phyloP scores from a whole-genome alignment of 2,888 invertebrate genomes.

The Epinotia nisella region DNA sequence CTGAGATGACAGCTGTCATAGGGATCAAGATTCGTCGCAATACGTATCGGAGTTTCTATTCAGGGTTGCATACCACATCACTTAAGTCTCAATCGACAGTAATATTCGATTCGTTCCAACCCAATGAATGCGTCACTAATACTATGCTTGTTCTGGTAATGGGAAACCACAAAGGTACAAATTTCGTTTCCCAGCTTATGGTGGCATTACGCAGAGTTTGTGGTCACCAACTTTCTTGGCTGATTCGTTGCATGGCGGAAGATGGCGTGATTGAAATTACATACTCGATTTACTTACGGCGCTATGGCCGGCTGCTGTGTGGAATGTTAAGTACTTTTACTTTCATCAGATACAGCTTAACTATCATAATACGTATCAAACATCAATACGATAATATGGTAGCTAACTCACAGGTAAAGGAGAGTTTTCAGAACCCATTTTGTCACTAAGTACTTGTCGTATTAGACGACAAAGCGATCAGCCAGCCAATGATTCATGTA shows the following conservation, averaged over 20 bases:
- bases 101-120: slow-evolving; percentile 9
- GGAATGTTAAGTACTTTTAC: slow-evolving; percentile 42
- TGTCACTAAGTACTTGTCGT: no score
- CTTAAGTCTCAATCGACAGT: background rate
- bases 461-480: no score
- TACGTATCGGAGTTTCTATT: background rate
- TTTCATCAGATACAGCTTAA: slow-evolving; percentile 35
- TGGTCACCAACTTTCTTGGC: slow-evolving; percentile 50
- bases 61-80: background rate
- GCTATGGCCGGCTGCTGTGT: slow-evolving; percentile 14
- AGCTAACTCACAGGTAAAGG: background rate
- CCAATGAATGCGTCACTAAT: slow-evolving; percentile 13
- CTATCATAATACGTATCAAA: background rate
- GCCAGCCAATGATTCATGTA: no score
- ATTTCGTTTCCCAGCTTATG: slow-evolving; percentile 44
- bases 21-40: no score
- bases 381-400: background rate
- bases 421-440: background rate
- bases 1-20: no score
- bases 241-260: slow-evolving; percentile 53
- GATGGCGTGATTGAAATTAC: slow-evolving; percentile 53
- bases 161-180: slow-evolving; percentile 46
- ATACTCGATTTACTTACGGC: slow-evolving; percentile 41
- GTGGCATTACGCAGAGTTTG: slow-evolving; percentile 45
- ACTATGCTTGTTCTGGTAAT: slow-evolving; percentile 24